phyloP scores from a whole-genome alignment of 2,113 vertebrate genomes.

The Callipepla californica region DNA sequence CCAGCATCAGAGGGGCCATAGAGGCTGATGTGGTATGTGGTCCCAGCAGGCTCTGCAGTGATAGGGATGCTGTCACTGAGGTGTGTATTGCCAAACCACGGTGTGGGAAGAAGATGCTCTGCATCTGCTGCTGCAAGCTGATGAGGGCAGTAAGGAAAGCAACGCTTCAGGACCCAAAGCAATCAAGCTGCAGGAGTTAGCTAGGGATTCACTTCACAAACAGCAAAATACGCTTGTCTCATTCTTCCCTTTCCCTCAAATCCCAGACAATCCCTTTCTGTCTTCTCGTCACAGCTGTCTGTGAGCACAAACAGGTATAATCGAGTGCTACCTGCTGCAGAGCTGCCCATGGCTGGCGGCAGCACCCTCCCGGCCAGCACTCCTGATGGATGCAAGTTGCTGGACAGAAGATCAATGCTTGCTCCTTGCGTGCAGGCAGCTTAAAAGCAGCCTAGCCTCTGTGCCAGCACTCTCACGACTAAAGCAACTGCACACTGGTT shows the following conservation, averaged over 20 bases:
- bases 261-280: neutral
- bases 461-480: neutral
- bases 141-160: neutral
- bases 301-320: neutral
- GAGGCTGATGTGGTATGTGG: neutral
- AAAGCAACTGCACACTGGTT: neutral
- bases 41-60: fast-evolving
- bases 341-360: neutral
- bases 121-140: neutral
- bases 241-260: neutral
- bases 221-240: neutral
- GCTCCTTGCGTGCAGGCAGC: neutral
- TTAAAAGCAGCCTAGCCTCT: conserved; percentile 1
- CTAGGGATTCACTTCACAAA: neutral
- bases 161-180: neutral
- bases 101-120: neutral
- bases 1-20: fast-evolving
- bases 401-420: conserved; percentile 32
- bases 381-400: neutral
- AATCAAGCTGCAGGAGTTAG: neutral
- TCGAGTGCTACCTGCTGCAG: neutral
- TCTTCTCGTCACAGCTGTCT: neutral
- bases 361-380: neutral
- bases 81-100: fast-evolving
- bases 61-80: neutral